Evolutionary conservation across 2,113 vertebrate genomes (phyloP), one percentile per base, ranked within the genome.

Genomic region (Ornithorhynchus anatinus): DNA sequence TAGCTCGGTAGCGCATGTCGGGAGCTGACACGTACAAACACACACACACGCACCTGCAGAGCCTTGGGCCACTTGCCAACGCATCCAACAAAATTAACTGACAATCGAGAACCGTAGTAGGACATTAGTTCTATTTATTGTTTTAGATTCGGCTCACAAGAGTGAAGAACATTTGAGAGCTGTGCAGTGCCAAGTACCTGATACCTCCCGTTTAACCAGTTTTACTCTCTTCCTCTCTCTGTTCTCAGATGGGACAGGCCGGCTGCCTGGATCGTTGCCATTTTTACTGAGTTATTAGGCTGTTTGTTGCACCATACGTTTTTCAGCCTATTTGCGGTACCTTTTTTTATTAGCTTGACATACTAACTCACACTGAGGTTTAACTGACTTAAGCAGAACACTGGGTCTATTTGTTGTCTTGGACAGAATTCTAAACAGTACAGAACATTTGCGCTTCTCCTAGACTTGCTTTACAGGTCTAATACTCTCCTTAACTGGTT

Each of bases 391-490:
- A 50, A 36, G 15, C 5, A 67, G 69, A 62, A 75, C 60, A 60
- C 32, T 53, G 45, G 40, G 7, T 64, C 53, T 61, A 39, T 35
- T 33, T 60, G 45, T 47, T 37, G 4, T 27, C n/a, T 7, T 27
- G 14, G 23, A 29, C 14, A 27, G 33, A 22, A 22, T 57, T 50
- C 25, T 57, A 14, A 31, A 31, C 59, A 37, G 17, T 15, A 19
- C 8, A n/a, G 0, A 5, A 15, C 16, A 17, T 53, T 58, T 64
- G 61, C 9, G 38, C 59, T 11, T 19, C 35, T 60, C 32, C 8
- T 27, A 39, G 57, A 75, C 62, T 62, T 54, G 25, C 33, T 61
- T 43, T 4, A 61, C 75, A 78, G 69, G 61, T 91, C 82, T 81
- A 82, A 71, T 67, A 72, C 81, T 64, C 50, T 65, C 29, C 59